These are phyloP conservation scores for Cottus gobio DNA, from an alignment of 2,113 vertebrate genomes.

Conservation along the genomic window DNA sequence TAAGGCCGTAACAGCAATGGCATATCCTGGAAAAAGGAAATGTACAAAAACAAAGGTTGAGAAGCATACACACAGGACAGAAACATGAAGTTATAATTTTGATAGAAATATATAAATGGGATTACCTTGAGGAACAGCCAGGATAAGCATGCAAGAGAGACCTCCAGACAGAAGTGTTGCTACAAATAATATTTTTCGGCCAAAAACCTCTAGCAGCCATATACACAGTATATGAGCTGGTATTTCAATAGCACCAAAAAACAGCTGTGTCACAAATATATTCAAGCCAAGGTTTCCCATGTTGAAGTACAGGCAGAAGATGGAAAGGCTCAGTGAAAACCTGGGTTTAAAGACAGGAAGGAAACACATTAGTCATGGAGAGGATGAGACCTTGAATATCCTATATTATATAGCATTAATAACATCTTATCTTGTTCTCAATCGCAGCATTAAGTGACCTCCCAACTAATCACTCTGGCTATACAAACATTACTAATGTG, in stretches of 20 bases:
- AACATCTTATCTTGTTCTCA: not conserved
- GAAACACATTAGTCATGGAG: not conserved
- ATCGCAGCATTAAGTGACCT: not conserved
- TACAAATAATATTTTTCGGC: conserved; percentile 62
- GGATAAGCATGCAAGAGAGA: conserved; percentile 42
- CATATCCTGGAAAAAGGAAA: conserved; percentile 29
- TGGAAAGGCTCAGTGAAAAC: conserved; percentile 64
- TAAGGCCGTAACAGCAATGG: conserved; percentile 35
- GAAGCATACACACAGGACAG: not conserved
- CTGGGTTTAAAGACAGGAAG: conserved; percentile 46
- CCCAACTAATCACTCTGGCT: not conserved
- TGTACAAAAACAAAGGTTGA: not conserved
- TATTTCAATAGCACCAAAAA: conserved; percentile 57
- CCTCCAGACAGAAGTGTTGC: conserved; percentile 29
- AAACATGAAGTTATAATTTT: not conserved
- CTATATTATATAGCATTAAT: not conserved
- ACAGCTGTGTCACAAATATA: conserved; percentile 38
- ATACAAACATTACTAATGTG: not conserved
- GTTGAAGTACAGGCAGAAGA: conserved; percentile 53
- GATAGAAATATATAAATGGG: not conserved
- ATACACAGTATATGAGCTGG: conserved; percentile 58
- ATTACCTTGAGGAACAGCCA: conserved; percentile 65
- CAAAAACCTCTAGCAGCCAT: conserved; percentile 62
- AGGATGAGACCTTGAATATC: not conserved
- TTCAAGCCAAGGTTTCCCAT: conserved; percentile 31